phyloP scores from a whole-genome alignment of 2,113 vertebrate species.

The Protomyctophum bolini region DNA sequence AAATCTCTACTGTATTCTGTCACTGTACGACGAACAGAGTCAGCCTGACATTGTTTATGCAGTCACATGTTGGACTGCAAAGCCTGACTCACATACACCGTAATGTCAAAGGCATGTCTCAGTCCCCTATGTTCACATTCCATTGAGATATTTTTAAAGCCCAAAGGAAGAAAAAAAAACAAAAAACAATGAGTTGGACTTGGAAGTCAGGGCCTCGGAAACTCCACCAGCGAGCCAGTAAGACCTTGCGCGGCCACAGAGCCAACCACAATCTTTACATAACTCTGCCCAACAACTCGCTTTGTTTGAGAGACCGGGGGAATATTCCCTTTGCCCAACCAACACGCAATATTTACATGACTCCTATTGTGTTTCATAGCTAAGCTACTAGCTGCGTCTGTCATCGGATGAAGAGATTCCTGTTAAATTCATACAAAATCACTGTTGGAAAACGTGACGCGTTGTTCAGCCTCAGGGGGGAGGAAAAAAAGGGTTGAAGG shows the following conservation, averaged over 20 bases:
- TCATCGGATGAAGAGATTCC: slow-evolving; percentile 25
- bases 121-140: slow-evolving; percentile 50
- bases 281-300: slow-evolving; percentile 46
- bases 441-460: slow-evolving; percentile 37
- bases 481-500: neutral
- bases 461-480: neutral
- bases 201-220: slow-evolving; percentile 40
- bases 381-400: slow-evolving; percentile 11
- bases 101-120: slow-evolving; percentile 39
- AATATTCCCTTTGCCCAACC: slow-evolving; percentile 29
- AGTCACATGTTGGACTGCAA: slow-evolving; percentile 28
- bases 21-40: neutral
- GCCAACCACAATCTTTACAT: slow-evolving; percentile 61
- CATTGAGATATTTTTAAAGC: slow-evolving; percentile 53
- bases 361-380: slow-evolving; percentile 45
- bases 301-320: slow-evolving; percentile 27
- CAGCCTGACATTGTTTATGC: slow-evolving; percentile 1
- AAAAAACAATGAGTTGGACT: slow-evolving; percentile 4
- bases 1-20: neutral
- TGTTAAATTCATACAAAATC: neutral
- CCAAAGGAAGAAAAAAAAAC: slow-evolving; percentile 38
- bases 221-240: slow-evolving; percentile 48
- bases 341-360: slow-evolving; percentile 45
- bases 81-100: slow-evolving; percentile 18
- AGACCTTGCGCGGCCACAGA: slow-evolving; percentile 39